phyloP scores from a whole-genome alignment of 2,113 vertebrate species.

The Podocnemis expansa region DNA sequence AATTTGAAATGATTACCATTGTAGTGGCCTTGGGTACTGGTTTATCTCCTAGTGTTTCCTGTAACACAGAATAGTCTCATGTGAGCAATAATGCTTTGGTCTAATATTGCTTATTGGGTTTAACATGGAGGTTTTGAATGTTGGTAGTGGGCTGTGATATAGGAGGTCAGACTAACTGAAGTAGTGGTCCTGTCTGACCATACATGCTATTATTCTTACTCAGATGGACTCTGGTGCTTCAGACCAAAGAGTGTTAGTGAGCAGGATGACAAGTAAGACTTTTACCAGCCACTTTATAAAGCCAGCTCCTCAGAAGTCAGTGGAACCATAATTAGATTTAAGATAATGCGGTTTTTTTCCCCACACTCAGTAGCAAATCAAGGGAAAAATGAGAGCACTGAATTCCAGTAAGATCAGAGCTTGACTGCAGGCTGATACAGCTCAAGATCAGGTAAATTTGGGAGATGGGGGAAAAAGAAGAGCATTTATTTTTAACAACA shows the following conservation, averaged over 20 bases:
- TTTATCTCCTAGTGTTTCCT: background rate
- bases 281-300: slow-evolving; percentile 37
- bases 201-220: background rate
- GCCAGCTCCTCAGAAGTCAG: slow-evolving; percentile 28
- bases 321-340: slow-evolving; percentile 57
- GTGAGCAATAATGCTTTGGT: background rate
- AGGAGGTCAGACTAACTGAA: background rate
- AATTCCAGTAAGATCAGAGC: background rate
- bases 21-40: background rate
- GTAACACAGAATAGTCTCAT: background rate
- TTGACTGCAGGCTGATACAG: slow-evolving; percentile 14
- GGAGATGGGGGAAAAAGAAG: background rate
- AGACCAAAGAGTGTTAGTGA: slow-evolving; percentile 29
- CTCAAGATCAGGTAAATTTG: slow-evolving; percentile 15
- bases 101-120: too few relatives aligned
- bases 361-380: slow-evolving; percentile 36
- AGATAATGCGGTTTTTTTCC: slow-evolving; percentile 18
- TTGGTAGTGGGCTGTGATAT: background rate
- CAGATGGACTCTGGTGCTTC: background rate
- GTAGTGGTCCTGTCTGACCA: background rate
- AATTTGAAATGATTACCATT: slow-evolving; percentile 4
- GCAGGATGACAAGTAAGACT: slow-evolving; percentile 9
- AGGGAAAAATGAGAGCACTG: background rate
- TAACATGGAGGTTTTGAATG: background rate
- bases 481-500: background rate